Evolutionary conservation across 2,888 invertebrate species (phyloP).

Genomic region (Acleris cristana): DNA sequence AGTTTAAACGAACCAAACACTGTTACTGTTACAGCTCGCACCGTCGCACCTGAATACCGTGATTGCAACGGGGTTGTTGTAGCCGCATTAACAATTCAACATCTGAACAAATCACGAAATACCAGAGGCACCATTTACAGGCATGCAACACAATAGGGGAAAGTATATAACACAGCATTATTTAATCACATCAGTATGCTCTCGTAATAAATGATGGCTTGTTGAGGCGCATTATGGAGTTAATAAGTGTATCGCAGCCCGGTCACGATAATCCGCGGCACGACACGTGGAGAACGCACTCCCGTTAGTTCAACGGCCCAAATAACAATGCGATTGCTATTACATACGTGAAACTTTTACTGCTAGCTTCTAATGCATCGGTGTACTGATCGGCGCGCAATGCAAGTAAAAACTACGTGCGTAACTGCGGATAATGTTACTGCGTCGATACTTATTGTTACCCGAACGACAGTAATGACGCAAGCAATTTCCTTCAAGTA

Average conservation of each 20-base stretch:
- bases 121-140: conserved; percentile 23
- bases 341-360: conserved; percentile 64
- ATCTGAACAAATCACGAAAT: conserved; percentile 29
- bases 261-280: conserved; percentile 50
- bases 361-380: conserved; percentile 60
- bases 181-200: conserved; percentile 30
- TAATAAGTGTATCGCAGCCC: conserved; percentile 32
- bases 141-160: conserved; percentile 22
- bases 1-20: no score
- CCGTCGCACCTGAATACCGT: no score
- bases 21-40: no score
- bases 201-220: conserved; percentile 19
- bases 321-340: conserved; percentile 53
- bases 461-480: conserved; percentile 72
- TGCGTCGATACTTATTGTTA: conserved; percentile 60
- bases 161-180: conserved; percentile 24
- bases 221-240: conserved; percentile 25
- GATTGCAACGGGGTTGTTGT: conserved; percentile 9
- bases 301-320: conserved; percentile 76
- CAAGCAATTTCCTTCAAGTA: conserved; percentile 69
- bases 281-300: conserved; percentile 54
- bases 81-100: conserved; percentile 22
- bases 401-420: conserved; percentile 50
- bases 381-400: conserved; percentile 57
- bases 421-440: conserved; percentile 47